Evolutionary conservation across 1,140 invertebrate species (phyloP).

Genomic region (Cydia splendana): DNA sequence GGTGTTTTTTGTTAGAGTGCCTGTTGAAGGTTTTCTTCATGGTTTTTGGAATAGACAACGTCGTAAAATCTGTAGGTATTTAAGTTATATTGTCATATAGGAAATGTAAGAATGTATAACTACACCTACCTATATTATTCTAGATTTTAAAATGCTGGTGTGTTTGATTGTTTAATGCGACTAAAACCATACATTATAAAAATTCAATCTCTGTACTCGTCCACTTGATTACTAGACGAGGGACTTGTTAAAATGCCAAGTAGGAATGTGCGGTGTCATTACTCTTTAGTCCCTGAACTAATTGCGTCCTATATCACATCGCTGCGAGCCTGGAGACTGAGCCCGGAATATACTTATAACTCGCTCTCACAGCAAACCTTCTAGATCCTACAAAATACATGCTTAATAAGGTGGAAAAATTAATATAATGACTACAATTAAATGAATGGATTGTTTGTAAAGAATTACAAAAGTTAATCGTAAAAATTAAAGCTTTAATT

Average conservation of each 20-base stretch:
- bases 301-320: conserved; percentile 44
- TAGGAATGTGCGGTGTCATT: conserved; percentile 40
- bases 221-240: neutral
- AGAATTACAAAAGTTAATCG: too few species aligned
- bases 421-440: too few species aligned
- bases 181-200: neutral
- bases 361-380: too few species aligned
- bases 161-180: too few species aligned
- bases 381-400: too few species aligned
- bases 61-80: neutral
- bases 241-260: neutral
- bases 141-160: too few species aligned
- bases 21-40: neutral
- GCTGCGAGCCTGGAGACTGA: conserved; percentile 31
- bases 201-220: neutral
- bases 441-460: too few species aligned
- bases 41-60: neutral
- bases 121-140: too few species aligned
- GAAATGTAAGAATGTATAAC: too few species aligned
- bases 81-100: neutral
- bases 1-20: neutral
- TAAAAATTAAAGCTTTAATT: too few species aligned
- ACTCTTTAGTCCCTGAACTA: conserved; percentile 45
- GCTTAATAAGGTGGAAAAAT: too few species aligned
- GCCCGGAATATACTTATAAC: too few species aligned